phyloP scores from a whole-genome alignment of 2,797 vertebrate genomes.

The Enteromius mattozi region DNA sequence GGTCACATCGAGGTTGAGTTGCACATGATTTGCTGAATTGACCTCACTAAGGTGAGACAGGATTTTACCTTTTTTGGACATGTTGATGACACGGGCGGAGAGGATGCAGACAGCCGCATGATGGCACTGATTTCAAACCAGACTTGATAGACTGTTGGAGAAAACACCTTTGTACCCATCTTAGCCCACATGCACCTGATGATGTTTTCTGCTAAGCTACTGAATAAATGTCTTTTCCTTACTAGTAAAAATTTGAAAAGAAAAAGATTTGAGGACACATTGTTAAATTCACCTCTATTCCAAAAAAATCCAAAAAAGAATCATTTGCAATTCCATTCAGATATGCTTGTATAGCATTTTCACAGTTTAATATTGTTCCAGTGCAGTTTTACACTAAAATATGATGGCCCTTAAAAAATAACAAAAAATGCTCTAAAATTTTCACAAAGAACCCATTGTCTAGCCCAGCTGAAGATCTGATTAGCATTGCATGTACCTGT shows the following conservation, averaged over 20 bases:
- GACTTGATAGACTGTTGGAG: not conserved
- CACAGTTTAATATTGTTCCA: not conserved
- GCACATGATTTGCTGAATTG: slow-evolving; percentile 27
- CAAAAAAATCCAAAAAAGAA: not conserved
- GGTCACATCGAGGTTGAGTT: slow-evolving; percentile 54
- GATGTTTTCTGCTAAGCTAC: not conserved
- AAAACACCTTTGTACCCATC: not conserved
- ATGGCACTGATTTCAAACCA: slow-evolving; percentile 30
- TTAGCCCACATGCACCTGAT: not conserved
- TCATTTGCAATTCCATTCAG: not conserved
- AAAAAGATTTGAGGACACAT: not conserved
- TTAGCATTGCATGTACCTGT: not conserved
- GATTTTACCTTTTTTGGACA: slow-evolving; percentile 55
- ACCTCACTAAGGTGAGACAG: slow-evolving; percentile 47
- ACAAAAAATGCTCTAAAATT: not conserved
- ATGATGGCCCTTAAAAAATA: not conserved
- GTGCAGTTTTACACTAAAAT: not conserved
- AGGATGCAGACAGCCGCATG: slow-evolving; percentile 17
- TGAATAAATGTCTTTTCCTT: not conserved
- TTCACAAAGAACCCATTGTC: not conserved
- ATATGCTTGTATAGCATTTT: not conserved
- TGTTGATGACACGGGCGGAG: slow-evolving; percentile 35
- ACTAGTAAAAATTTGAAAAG: not conserved
- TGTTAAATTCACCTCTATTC: not conserved
- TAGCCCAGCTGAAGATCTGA: not conserved